Conservation (phyloP, 2,888 invertebrate genomes). For the Cacoxenus indagator region DNA sequence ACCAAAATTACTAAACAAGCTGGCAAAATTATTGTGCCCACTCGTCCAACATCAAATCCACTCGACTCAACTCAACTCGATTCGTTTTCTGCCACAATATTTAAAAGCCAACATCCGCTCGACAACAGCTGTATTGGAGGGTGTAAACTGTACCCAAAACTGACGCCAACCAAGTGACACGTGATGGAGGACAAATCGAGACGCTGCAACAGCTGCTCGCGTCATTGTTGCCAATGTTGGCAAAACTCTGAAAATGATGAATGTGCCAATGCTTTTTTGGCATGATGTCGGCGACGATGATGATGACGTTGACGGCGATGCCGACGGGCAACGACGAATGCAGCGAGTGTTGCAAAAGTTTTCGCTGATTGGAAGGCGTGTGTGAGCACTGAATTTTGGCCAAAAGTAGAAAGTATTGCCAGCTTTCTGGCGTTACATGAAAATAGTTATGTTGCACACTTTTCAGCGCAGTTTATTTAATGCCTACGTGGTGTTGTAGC, state of each 20-base stretch:
- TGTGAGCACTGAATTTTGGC: background rate
- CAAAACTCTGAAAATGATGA: constrained; percentile 48
- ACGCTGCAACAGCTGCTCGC: constrained; percentile 52
- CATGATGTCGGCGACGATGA: constrained; percentile 1
- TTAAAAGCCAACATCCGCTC: background rate
- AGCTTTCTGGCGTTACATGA: background rate
- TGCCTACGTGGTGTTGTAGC: constrained; percentile 17
- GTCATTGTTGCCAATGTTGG: background rate
- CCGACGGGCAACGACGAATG: too few relatives aligned
- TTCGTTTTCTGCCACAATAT: background rate
- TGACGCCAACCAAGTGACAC: constrained; percentile 43
- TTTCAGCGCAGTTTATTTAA: constrained; percentile 12
- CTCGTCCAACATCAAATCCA: background rate
- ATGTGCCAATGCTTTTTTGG: constrained; percentile 56
- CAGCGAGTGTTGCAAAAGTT: constrained; percentile 18
- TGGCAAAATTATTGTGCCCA: background rate
- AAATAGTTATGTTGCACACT: constrained; percentile 5
- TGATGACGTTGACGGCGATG: too few relatives aligned
- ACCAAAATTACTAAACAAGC: too few relatives aligned
- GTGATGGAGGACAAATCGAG: constrained; percentile 46
- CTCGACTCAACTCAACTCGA: too few relatives aligned
- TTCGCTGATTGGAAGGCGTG: too few relatives aligned
- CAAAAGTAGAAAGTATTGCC: background rate
- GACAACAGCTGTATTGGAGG: background rate
- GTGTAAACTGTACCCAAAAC: background rate